A percentile compares a stretch with the other conserved stretches of the same genome.
These are phyloP conservation scores for Gobio occitaniae DNA, from an alignment of 2,797 vertebrate genomes.

Conservation along the genomic window DNA sequence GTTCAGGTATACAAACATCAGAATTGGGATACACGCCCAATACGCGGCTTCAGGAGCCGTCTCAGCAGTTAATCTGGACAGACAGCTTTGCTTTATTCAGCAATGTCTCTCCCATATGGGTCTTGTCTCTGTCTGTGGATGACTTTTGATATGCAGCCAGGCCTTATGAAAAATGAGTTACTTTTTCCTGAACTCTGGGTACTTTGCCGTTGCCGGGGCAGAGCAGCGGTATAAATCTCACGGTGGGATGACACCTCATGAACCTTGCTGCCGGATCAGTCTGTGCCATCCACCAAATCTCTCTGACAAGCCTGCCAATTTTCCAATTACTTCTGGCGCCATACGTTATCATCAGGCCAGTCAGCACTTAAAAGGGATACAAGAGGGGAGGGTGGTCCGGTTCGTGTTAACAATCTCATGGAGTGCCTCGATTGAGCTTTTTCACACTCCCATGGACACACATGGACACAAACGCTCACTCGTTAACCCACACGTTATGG, in stretches of 20 bases:
- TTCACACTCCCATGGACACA: conserved; percentile 23
- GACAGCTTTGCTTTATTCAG: conserved; percentile 65
- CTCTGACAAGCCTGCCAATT: conserved; percentile 94
- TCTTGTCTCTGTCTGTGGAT: conserved; percentile 76
- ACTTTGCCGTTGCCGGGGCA: conserved; percentile 78
- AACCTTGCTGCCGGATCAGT: conserved; percentile 77
- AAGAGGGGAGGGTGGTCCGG: conserved; percentile 76
- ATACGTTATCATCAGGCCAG: conserved; percentile 90
- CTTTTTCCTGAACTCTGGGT: conserved; percentile 76
- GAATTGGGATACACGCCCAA: conserved; percentile 30
- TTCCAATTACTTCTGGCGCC: conserved; percentile 93
- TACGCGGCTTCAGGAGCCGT: conserved; percentile 1
- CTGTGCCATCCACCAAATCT: conserved; percentile 89
- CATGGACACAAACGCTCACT: conserved; percentile 9
- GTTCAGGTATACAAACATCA: background rate
- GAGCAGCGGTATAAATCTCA: conserved; percentile 87
- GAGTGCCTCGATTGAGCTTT: conserved; percentile 67
- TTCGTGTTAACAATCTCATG: conserved; percentile 85
- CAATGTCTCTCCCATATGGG: conserved; percentile 73
- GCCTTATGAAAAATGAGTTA: conserved; percentile 76
- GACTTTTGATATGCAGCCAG: conserved; percentile 78
- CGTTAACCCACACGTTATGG: conserved; percentile 22
- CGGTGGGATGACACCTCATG: conserved; percentile 80
- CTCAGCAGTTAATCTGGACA: conserved; percentile 49
- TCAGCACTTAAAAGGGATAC: conserved; percentile 89